Conservation (phyloP, 1,140 invertebrate species). For the Drosophila pectinifera region DNA sequence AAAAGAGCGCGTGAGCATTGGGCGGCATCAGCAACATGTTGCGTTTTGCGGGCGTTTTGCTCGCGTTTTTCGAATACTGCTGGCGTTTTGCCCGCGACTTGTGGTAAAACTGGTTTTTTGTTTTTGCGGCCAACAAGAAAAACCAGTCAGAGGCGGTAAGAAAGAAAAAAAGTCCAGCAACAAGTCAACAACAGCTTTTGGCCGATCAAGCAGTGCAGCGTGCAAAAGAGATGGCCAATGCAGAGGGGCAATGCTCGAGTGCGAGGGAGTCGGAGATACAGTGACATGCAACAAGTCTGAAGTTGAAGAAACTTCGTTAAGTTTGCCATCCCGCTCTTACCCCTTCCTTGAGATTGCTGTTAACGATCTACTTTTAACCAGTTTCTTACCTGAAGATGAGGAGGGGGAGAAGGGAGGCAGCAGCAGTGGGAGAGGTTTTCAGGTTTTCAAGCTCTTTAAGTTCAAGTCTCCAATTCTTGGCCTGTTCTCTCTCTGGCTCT, state of each 20-base stretch:
- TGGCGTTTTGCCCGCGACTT: constrained; percentile 54
- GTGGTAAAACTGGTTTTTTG: constrained; percentile 31
- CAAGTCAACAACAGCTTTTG: constrained; percentile 38
- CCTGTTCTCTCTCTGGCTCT: constrained; percentile 9
- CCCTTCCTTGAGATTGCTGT: constrained; percentile 37
- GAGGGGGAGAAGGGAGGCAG: not conserved
- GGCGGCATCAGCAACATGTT: constrained; percentile 63
- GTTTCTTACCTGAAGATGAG: constrained; percentile 25
- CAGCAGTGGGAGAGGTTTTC: not conserved
- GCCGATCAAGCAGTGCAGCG: constrained; percentile 21
- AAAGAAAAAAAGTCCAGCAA: constrained; percentile 25
- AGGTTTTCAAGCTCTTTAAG: constrained; percentile 39
- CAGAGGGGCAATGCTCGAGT: constrained; percentile 3
- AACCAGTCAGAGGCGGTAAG: constrained; percentile 53
- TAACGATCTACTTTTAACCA: constrained; percentile 77
- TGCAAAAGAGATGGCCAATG: not conserved
- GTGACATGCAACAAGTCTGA: constrained; percentile 45
- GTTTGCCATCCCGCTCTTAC: constrained; percentile 6
- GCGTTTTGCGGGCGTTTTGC: constrained; percentile 37
- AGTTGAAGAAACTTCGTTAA: constrained; percentile 34
- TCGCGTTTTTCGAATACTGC: constrained; percentile 26
- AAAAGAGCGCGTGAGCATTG: constrained; percentile 3
- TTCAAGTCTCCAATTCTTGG: constrained; percentile 27
- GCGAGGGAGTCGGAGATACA: not conserved
- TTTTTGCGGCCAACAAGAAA: constrained; percentile 51